phyloP scores from a whole-genome alignment of 2,888 invertebrate species.

The Nemotelus nigrinus region DNA sequence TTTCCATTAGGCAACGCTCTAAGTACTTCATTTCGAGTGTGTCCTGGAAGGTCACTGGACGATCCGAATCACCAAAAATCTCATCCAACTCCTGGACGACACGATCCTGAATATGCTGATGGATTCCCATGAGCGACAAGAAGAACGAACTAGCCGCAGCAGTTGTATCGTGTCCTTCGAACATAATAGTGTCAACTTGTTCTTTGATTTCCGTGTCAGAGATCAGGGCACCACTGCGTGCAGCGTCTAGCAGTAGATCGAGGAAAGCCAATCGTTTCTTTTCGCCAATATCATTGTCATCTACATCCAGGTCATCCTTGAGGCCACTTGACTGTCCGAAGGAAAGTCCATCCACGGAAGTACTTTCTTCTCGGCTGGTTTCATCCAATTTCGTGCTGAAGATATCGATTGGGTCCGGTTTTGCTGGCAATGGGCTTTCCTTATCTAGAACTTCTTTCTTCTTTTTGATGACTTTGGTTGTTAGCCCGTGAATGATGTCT shows the following conservation, averaged over 20 bases:
- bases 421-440: neutral
- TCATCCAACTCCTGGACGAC: conserved; percentile 78
- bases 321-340: conserved; percentile 78
- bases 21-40: conserved; percentile 87
- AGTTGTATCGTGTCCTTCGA: conserved; percentile 87
- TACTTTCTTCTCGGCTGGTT: conserved; percentile 44
- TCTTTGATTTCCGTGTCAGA: conserved; percentile 83
- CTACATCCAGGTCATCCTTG: conserved; percentile 81
- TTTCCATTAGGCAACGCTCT: conserved; percentile 83
- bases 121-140: conserved; percentile 79
- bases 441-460: conserved; percentile 70
- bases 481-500: conserved; percentile 80
- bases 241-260: conserved; percentile 83
- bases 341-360: conserved; percentile 73
- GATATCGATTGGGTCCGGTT: conserved; percentile 61
- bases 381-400: conserved; percentile 52
- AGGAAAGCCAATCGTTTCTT: conserved; percentile 88
- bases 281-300: conserved; percentile 77
- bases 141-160: conserved; percentile 85
- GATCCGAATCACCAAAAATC: conserved; percentile 80
- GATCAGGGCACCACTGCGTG: conserved; percentile 76
- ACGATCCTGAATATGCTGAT: conserved; percentile 77
- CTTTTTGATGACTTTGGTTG: conserved; percentile 79
- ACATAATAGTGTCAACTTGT: conserved; percentile 88
- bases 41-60: conserved; percentile 82